Conservation (phyloP, 2,113 vertebrate genomes). For the Arenaria interpres region DNA sequence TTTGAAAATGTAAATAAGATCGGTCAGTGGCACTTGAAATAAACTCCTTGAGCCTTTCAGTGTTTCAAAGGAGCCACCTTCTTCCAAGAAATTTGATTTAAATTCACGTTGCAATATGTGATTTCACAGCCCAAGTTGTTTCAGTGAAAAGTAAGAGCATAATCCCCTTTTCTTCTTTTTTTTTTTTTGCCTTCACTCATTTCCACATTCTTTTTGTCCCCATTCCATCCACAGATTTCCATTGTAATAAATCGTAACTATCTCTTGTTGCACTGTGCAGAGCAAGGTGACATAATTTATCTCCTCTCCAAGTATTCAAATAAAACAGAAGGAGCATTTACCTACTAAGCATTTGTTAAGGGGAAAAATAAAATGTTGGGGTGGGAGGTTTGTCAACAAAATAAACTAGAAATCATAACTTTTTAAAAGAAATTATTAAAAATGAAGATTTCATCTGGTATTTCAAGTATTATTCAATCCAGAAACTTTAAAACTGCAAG, state of each 20-base stretch:
- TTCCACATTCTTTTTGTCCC: neutral
- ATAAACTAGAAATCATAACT: neutral
- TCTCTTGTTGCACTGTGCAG: neutral
- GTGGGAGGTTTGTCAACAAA: neutral
- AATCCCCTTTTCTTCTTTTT: neutral
- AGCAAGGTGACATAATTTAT: neutral
- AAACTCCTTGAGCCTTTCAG: neutral
- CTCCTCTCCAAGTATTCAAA: neutral
- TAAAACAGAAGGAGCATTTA: neutral
- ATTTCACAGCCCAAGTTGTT: neutral
- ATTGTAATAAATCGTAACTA: neutral
- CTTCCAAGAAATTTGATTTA: constrained; percentile 21
- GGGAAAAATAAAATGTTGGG: no score
- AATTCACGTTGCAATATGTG: neutral
- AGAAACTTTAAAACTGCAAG: neutral
- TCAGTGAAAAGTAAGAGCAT: neutral
- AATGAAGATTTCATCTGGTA: neutral
- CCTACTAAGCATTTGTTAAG: neutral
- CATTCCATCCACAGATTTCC: neutral
- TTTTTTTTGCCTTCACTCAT: neutral
- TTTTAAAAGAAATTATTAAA: neutral
- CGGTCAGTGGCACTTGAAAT: neutral
- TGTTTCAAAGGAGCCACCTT: neutral
- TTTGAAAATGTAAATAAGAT: constrained; percentile 43
- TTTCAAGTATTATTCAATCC: neutral